phyloP scores from a whole-genome alignment of 2,113 vertebrate species.

The Galeopterus variegatus region DNA sequence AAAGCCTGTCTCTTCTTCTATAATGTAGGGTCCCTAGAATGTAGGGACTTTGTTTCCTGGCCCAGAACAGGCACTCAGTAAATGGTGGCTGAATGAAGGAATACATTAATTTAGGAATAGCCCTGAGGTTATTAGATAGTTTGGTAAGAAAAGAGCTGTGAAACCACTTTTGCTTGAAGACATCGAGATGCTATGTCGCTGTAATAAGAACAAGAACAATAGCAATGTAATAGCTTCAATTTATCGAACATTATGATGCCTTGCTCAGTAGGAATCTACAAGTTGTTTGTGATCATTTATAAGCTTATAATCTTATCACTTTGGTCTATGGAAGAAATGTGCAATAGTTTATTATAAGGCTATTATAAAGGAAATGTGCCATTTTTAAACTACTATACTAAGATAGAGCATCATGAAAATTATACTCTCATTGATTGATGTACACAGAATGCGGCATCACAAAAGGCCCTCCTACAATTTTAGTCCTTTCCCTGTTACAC shows the following conservation, averaged over 20 bases:
- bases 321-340: conserved; percentile 44
- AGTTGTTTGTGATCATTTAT: conserved; percentile 66
- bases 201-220: conserved; percentile 53
- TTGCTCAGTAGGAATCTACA: conserved; percentile 68
- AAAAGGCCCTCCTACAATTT: neutral
- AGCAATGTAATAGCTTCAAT: conserved; percentile 48
- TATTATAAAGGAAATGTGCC: conserved; percentile 56
- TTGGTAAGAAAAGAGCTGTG: conserved; percentile 7
- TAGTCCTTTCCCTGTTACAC: neutral
- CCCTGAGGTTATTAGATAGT: neutral
- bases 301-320: conserved; percentile 72
- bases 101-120: neutral
- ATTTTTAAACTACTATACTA: conserved; percentile 14
- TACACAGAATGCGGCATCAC: neutral
- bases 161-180: conserved; percentile 20
- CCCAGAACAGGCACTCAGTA: neutral
- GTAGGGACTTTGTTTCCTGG: neutral
- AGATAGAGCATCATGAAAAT: neutral
- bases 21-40: neutral
- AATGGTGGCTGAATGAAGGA: neutral
- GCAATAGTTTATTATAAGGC: conserved; percentile 49
- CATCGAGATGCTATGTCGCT: conserved; percentile 5
- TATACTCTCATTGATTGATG: neutral
- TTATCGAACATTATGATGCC: conserved; percentile 48
- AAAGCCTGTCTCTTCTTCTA: neutral